phyloP scores from a whole-genome alignment of 2,113 vertebrate species.

The Pyrgilauda ruficollis region DNA sequence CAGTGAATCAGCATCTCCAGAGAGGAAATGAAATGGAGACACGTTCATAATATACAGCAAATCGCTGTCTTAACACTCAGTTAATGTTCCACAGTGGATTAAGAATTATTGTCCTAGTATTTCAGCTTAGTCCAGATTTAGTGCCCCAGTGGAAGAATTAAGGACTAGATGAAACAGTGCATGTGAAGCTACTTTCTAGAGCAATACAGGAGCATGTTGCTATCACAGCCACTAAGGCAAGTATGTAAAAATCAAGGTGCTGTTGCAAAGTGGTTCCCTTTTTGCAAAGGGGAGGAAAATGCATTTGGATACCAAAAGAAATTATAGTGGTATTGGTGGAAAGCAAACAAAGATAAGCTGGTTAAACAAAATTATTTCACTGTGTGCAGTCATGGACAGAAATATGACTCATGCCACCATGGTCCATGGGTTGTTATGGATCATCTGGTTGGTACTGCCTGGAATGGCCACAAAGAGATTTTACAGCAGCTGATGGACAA shows the following conservation, averaged over 20 bases:
- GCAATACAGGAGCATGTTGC: constrained; percentile 1
- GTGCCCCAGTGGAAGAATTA: constrained; percentile 64
- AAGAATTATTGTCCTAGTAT: constrained; percentile 64
- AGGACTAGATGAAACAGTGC: constrained; percentile 55
- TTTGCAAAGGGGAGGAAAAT: background rate
- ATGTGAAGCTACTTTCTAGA: constrained; percentile 41
- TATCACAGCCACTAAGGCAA: background rate
- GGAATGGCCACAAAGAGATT: background rate
- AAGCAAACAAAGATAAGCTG: constrained; percentile 5
- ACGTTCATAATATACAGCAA: constrained; percentile 57
- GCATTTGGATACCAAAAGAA: background rate
- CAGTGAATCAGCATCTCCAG: constrained; percentile 65
- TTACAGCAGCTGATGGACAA: background rate
- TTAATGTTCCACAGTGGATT: constrained; percentile 63
- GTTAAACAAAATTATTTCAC: background rate
- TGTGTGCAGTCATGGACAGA: background rate
- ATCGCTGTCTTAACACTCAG: constrained; percentile 55
- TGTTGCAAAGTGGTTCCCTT: background rate
- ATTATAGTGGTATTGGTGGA: background rate
- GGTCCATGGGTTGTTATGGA: background rate
- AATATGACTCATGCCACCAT: background rate
- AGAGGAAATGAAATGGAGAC: constrained; percentile 51
- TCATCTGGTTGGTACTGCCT: background rate
- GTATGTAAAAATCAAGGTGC: background rate
- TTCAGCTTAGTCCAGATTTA: constrained; percentile 69